These are phyloP conservation scores for Ambastaia sidthimunki DNA, from an alignment of 2,797 vertebrate genomes.

Conservation along the genomic window DNA sequence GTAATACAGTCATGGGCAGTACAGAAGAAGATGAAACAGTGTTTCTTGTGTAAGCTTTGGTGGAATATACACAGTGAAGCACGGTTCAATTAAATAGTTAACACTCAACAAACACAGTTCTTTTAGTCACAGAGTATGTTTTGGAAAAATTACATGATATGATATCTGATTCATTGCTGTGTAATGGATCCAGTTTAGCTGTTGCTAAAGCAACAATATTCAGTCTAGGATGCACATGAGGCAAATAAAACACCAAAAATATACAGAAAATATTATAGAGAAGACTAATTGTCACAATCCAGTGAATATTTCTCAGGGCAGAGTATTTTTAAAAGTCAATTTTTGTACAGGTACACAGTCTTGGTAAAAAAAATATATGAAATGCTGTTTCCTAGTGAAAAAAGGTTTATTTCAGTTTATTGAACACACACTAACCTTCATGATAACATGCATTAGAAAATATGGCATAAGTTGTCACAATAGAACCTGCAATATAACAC, in stretches of 20 bases:
- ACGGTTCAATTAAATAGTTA: neutral
- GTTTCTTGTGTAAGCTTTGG: too few relatives aligned
- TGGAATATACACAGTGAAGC: neutral
- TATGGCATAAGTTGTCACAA: neutral
- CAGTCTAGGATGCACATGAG: neutral
- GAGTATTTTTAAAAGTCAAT: too few relatives aligned
- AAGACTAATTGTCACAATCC: too few relatives aligned
- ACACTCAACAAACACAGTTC: neutral
- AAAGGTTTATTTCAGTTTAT: too few relatives aligned
- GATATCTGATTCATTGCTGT: neutral
- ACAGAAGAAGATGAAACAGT: neutral
- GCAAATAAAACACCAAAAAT: neutral
- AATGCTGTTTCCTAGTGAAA: too few relatives aligned
- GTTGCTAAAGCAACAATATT: constrained; percentile 28
- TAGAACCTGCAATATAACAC: neutral
- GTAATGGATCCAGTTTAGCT: neutral
- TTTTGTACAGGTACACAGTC: neutral
- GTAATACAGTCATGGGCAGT: neutral
- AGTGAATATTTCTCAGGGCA: too few relatives aligned
- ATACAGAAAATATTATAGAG: too few relatives aligned
- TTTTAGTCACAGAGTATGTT: neutral
- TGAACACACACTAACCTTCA: too few relatives aligned
- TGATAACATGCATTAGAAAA: neutral
- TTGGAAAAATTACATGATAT: neutral
- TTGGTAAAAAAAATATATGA: too few relatives aligned